Evolutionary conservation across 2,113 vertebrate genomes (phyloP), one percentile per base, ranked within the genome.

Genomic region (Leptobrachium ailaonicum): DNA sequence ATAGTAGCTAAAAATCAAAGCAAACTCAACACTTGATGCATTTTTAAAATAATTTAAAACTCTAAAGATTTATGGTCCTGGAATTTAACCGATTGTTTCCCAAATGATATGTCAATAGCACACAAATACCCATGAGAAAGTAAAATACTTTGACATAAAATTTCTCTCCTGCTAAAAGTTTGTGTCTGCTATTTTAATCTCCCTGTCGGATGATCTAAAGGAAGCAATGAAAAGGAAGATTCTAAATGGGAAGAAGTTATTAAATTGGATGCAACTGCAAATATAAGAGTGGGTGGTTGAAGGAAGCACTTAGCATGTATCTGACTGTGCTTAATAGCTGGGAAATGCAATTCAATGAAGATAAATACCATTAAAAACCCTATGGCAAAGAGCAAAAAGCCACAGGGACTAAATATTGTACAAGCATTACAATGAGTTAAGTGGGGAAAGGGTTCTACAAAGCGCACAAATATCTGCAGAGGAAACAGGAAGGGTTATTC

Each of bases 251-350:
- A 64, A 50, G 41, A 69, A 80, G 64, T 41, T 66, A 80, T n/a
- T 73, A 60, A 80, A 74, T 80, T 80, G 71, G 64, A 68, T 58
- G 66, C 20, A 66, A 66, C 63, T 73, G 63, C 2, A 67, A 41
- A 45, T 43, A 53, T 66, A 62, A 40, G 73, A 80, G 78, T 13
- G 64, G 64, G 41, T 66, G 63, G 42, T 53, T 56, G 70, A 60
- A 10, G 62, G 50, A 78, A 73, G 70, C 78, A 80, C 78, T 80
- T 80, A 80, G 78, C 54, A 68, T 73, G 50, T 58, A 68, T 45
- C 71, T 80, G 63, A 74, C 78, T 74, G 78, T 74, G 78, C 78
- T 60, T 80, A 80, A 80, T 80, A 80, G 71, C 71, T 68, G 64
- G 71, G 63, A 80, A 80, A 74, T 80, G 64, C 71, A 68, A 68